A percentile compares a stretch with the other conserved stretches of the same genome.
phyloP scores from a whole-genome alignment of 2,113 vertebrate genomes.

The Carlito syrichta region DNA sequence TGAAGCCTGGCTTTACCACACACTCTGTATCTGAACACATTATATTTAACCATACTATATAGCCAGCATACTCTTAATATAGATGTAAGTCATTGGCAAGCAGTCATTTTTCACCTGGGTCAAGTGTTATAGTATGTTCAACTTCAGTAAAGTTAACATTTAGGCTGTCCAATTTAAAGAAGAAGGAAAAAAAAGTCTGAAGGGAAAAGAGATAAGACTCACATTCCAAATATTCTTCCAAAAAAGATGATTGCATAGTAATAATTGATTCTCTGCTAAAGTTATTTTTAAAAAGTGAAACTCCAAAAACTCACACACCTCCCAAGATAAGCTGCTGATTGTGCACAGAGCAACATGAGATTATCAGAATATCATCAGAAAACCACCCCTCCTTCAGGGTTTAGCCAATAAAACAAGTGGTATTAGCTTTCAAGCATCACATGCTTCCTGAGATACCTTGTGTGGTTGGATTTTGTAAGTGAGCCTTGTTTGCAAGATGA shows the following conservation, averaged over 20 bases:
- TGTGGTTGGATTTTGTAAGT: neutral
- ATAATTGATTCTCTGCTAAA: slow-evolving; percentile 29
- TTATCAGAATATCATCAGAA: neutral
- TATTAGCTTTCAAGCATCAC: neutral
- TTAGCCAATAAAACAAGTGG: neutral
- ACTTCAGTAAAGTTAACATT: slow-evolving; percentile 45
- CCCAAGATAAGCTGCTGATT: neutral
- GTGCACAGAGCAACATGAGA: neutral
- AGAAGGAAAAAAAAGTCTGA: neutral
- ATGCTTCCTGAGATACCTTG: neutral
- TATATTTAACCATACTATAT: neutral
- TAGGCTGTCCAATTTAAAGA: slow-evolving; percentile 49
- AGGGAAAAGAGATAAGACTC: slow-evolving; percentile 16
- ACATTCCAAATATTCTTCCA: slow-evolving; percentile 18
- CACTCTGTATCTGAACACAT: neutral
- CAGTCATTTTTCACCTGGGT: slow-evolving; percentile 58
- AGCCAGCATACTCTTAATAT: slow-evolving; percentile 48
- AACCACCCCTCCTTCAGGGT: neutral
- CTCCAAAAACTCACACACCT: neutral
- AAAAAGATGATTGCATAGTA: neutral
- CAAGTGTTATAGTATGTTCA: slow-evolving; percentile 50
- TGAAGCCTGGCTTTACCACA: neutral
- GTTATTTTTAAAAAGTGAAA: neutral
- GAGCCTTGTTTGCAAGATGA: neutral
- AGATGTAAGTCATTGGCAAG: slow-evolving; percentile 56